Evolutionary conservation across 2,888 invertebrate genomes (phyloP), one percentile per base, ranked within the genome.

Genomic region (Phrixothrix hirtus): DNA sequence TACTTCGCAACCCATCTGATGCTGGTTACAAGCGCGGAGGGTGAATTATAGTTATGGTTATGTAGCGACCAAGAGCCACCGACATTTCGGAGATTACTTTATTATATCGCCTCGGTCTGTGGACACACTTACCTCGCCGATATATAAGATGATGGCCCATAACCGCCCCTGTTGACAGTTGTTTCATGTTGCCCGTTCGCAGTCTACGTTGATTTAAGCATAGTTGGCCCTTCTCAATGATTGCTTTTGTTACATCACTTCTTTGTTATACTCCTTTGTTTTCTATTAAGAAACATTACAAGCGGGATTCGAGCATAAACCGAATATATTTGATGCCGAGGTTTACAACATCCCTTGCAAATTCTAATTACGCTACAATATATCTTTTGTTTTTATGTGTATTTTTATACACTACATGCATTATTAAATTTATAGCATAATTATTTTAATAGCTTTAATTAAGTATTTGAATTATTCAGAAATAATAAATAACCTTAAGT

Each of bases 21-120:
- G 62, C 58, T 51, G 55, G 55, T 59, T 48, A 44, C 45, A 27
- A 61, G 64, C 59, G 59, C 44, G 34, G 42, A 56, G 67, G 69
- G 68, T 74, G 74, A 75, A 70, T 74, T 75, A 74, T 74, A 72
- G 74, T 74, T 75, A 75, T 75, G 74, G 73, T 75, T 75, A 75
- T 74, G 63, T 72, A 71, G 63, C 58, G 60, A 64, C 62, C 69
- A 69, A 69, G 66, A 68, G 67, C 67, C 65, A 66, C 68, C 71
- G 65, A 71, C 72, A 70, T 74, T 74, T 72, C 69, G 66, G 66
- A 73, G 73, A 75, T 74, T 75, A 73, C 74, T 74, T 73, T 75
- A 75, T 75, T 75, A 75, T 74, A 70, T 73, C 69, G 63, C 67
- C 67, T 61, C 69, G 63, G 65, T 62, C 64, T 67, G 64, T 58